Conservation (phyloP, 2,113 vertebrate genomes). For the Lasiurus cinereus region DNA sequence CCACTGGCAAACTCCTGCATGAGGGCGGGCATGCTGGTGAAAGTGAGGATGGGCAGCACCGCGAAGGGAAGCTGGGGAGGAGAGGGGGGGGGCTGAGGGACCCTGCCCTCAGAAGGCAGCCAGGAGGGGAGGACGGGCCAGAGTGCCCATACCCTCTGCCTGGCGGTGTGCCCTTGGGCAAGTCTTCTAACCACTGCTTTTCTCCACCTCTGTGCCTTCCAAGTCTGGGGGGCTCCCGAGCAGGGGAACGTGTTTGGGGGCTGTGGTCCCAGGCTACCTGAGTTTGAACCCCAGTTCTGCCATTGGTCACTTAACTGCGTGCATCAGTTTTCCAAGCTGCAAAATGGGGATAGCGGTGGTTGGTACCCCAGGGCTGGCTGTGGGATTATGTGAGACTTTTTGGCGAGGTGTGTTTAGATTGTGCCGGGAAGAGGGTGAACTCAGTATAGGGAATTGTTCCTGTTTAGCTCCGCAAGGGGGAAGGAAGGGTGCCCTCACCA, state of each 20-base stretch:
- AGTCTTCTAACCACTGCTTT: background rate
- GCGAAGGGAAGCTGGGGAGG: slow-evolving; percentile 88
- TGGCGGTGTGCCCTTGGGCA: background rate
- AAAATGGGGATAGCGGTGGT: background rate
- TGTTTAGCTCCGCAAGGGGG: too few species aligned
- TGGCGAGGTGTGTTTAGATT: background rate
- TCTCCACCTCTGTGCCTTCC: background rate
- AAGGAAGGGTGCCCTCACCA: slow-evolving; percentile 83
- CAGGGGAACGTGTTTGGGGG: background rate
- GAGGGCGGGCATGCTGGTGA: slow-evolving; percentile 89
- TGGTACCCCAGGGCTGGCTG: background rate
- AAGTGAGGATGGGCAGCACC: slow-evolving; percentile 88
- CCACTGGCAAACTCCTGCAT: slow-evolving; percentile 90
- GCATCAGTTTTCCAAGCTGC: background rate
- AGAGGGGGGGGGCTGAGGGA: background rate
- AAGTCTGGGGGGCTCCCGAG: background rate
- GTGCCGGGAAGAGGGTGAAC: background rate
- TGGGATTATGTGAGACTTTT: background rate
- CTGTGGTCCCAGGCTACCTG: background rate
- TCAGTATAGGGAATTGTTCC: background rate
- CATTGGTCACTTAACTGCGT: background rate
- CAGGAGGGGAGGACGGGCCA: rapidly evolving
- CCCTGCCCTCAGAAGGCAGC: background rate
- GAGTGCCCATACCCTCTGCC: background rate
- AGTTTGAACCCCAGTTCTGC: background rate